Conservation (phyloP, 2,113 vertebrate genomes). For the Notiomystis cincta region DNA sequence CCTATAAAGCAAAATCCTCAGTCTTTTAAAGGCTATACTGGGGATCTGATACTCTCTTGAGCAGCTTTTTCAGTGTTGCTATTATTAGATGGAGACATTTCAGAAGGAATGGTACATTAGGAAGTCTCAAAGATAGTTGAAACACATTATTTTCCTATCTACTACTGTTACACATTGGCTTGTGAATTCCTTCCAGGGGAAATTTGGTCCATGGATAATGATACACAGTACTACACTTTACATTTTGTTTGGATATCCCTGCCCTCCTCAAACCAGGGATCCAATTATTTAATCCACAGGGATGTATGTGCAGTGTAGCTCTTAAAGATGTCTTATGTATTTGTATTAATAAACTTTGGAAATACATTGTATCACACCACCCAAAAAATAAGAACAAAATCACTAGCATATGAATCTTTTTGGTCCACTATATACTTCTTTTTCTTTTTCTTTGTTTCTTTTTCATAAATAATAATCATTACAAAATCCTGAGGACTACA, state of each 20-base stretch:
- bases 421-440: neutral
- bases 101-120: neutral
- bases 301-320: neutral
- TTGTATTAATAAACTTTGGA: neutral
- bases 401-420: neutral
- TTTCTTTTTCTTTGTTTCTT: neutral
- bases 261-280: neutral
- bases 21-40: neutral
- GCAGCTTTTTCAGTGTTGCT: neutral
- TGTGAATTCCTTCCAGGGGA: neutral
- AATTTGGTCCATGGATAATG: neutral
- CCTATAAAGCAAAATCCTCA: neutral
- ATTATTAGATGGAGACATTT: neutral
- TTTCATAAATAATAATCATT: neutral
- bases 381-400: neutral
- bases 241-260: neutral
- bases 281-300: neutral
- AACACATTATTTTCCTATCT: neutral
- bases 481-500: neutral
- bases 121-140: neutral
- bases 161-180: neutral
- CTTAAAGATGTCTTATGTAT: neutral
- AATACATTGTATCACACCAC: neutral
- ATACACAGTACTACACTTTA: neutral
- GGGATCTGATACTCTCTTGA: neutral